phyloP scores from a whole-genome alignment of 1,140 invertebrate genomes.

The Drosophila azteca region DNA sequence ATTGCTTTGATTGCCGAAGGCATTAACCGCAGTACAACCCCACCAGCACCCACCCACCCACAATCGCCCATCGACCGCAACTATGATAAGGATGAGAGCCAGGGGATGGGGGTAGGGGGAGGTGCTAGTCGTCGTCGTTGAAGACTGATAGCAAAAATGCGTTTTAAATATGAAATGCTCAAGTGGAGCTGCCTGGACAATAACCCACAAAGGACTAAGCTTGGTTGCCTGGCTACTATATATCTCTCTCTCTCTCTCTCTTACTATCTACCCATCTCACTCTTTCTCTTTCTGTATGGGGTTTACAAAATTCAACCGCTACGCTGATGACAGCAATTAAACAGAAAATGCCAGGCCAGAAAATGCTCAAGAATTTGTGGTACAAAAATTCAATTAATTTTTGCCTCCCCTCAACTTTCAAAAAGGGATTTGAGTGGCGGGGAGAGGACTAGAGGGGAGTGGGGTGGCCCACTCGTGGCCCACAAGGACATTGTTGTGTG shows the following conservation, averaged over 20 bases:
- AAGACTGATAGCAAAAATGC: slow-evolving; percentile 61
- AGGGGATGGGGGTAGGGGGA: slow-evolving; percentile 25
- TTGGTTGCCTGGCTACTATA: slow-evolving; percentile 9
- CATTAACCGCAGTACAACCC: slow-evolving; percentile 56
- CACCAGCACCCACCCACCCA: background rate
- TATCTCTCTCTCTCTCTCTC: background rate
- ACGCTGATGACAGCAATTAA: slow-evolving; percentile 77
- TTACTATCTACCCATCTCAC: background rate
- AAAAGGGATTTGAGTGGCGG: slow-evolving; percentile 16
- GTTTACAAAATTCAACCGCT: slow-evolving; percentile 72
- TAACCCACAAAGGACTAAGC: slow-evolving; percentile 4
- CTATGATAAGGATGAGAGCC: slow-evolving; percentile 51
- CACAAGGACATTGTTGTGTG: slow-evolving; percentile 53
- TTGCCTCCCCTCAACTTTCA: slow-evolving; percentile 38
- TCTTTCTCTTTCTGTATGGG: slow-evolving; percentile 9
- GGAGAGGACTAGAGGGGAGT: background rate
- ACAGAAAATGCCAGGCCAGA: slow-evolving; percentile 69
- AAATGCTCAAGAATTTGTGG: slow-evolving; percentile 78
- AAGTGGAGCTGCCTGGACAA: slow-evolving; percentile 37
- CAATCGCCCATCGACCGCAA: slow-evolving; percentile 41
- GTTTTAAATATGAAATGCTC: slow-evolving; percentile 65
- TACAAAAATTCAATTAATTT: slow-evolving; percentile 82
- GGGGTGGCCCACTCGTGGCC: background rate
- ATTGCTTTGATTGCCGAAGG: slow-evolving; percentile 73
- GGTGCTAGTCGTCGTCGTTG: no score